A percentile compares a stretch with the other conserved stretches of the same genome.
Evolutionary conservation across 2,888 invertebrate species (phyloP).

Genomic region (Stenichneumon culpator): DNA sequence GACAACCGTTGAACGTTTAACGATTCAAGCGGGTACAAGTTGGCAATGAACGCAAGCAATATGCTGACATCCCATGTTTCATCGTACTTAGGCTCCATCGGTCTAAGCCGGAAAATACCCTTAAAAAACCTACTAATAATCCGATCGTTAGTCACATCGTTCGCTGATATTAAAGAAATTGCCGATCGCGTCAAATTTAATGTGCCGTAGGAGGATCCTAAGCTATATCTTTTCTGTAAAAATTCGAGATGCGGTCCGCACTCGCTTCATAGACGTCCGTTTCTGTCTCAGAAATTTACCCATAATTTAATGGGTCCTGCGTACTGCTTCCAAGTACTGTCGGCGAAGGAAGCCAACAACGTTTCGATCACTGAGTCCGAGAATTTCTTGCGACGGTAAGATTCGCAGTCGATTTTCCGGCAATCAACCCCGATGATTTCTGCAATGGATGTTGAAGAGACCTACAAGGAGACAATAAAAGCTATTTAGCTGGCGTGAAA

Average conservation of each 20-base stretch:
- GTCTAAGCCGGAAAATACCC: slow-evolving; percentile 18
- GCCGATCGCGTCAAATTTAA: slow-evolving; percentile 37
- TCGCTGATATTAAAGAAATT: slow-evolving; percentile 22
- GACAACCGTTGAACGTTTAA: too few species aligned
- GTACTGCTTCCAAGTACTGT: slow-evolving; percentile 47
- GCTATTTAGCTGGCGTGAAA: slow-evolving; percentile 12
- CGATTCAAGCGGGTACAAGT: too few species aligned
- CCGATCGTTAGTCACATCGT: background rate
- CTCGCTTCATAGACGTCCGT: slow-evolving; percentile 25
- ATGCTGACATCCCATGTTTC: slow-evolving; percentile 12
- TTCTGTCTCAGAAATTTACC: slow-evolving; percentile 36
- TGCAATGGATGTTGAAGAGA: background rate
- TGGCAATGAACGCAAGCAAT: background rate
- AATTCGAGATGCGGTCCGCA: slow-evolving; percentile 20
- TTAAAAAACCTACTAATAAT: slow-evolving; percentile 19
- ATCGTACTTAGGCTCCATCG: slow-evolving; percentile 21
- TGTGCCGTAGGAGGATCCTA: slow-evolving; percentile 30
- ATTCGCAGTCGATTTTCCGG: slow-evolving; percentile 25
- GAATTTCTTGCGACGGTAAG: slow-evolving; percentile 42
- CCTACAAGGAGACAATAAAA: slow-evolving; percentile 43
- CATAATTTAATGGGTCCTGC: slow-evolving; percentile 29
- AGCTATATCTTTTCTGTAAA: background rate
- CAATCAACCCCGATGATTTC: slow-evolving; percentile 35
- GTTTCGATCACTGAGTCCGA: slow-evolving; percentile 52
- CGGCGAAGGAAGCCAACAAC: slow-evolving; percentile 40